Conservation (phyloP, 53 echinoderm and acorn worm genomes). For the Echinometra lucunter region DNA sequence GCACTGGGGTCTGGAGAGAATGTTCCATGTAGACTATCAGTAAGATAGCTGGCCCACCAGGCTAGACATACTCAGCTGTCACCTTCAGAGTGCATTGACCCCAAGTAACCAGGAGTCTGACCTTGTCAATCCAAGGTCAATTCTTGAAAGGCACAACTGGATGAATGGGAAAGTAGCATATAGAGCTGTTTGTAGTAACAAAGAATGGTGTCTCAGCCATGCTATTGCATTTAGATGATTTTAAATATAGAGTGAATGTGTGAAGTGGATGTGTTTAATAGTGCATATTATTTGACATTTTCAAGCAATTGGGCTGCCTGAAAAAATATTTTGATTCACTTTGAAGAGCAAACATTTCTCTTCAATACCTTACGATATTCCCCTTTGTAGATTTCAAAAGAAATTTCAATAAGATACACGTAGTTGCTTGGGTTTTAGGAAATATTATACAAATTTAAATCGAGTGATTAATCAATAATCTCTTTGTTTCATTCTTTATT, state of each 20-base stretch:
- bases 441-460: background rate
- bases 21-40: background rate
- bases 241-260: no score
- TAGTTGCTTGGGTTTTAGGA: no score
- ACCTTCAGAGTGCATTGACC: conserved; percentile 64
- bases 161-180: background rate
- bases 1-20: background rate
- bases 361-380: no score
- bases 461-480: background rate
- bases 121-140: conserved; percentile 32
- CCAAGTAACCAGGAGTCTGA: conserved; percentile 33
- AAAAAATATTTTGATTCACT: background rate
- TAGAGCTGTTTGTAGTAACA: background rate
- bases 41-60: conserved; percentile 26
- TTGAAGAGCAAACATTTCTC: no score
- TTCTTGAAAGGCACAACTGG: no score
- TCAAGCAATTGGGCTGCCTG: background rate
- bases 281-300: background rate
- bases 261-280: no score
- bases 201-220: background rate
- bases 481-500: background rate
- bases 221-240: background rate
- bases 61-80: conserved; percentile 9
- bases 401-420: background rate
- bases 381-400: background rate